Evolutionary conservation across 2,888 invertebrate genomes (phyloP).

Genomic region (Pyralis farinalis): DNA sequence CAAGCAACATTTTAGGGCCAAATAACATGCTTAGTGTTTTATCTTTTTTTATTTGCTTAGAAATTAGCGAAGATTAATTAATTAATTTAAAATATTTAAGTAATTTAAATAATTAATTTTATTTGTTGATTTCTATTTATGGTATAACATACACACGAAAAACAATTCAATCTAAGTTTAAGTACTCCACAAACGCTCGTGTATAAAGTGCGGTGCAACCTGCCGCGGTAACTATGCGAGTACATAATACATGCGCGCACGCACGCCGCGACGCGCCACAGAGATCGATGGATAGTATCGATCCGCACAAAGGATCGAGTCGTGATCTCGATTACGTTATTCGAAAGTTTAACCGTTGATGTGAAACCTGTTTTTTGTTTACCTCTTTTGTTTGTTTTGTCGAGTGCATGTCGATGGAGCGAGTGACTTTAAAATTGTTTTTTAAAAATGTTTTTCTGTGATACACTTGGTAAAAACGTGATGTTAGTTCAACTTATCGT

Average conservation of each 20-base stretch:
- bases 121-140: too few relatives aligned
- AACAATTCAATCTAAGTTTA: background rate
- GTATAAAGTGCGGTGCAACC: slow-evolving; percentile 23
- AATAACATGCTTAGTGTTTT: too few relatives aligned
- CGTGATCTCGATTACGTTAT: slow-evolving; percentile 74
- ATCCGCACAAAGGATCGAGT: slow-evolving; percentile 69
- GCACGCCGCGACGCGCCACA: slow-evolving; percentile 55
- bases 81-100: too few relatives aligned
- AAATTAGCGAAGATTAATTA: too few relatives aligned
- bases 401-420: slow-evolving; percentile 10
- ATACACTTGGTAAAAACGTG: background rate
- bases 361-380: slow-evolving; percentile 51
- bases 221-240: slow-evolving; percentile 48
- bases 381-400: slow-evolving; percentile 29
- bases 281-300: slow-evolving; percentile 75
- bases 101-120: too few relatives aligned
- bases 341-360: slow-evolving; percentile 61
- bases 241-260: slow-evolving; percentile 73
- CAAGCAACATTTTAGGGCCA: too few relatives aligned
- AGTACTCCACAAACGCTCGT: too few relatives aligned
- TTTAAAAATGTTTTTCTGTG: slow-evolving; percentile 6
- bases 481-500: background rate
- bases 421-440: slow-evolving; percentile 3
- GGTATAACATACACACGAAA: too few relatives aligned
- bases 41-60: too few relatives aligned